Conservation (phyloP, 1,140 invertebrate genomes). For the Melipona quadrifasciata region DNA sequence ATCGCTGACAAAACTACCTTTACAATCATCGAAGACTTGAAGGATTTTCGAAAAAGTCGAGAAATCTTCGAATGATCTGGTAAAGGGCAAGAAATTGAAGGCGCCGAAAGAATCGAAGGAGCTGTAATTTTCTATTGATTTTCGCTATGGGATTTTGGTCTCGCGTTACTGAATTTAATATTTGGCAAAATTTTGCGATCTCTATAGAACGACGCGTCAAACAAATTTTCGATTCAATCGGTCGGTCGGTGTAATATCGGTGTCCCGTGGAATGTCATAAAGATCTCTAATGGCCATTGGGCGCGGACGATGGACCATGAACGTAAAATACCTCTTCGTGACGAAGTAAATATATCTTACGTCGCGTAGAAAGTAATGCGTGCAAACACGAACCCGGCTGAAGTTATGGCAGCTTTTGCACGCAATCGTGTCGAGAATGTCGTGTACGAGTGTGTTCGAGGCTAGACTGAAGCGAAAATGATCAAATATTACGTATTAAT, state of each 20-base stretch:
- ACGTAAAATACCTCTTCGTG: slow-evolving; percentile 45
- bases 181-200: not conserved
- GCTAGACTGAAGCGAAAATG: not conserved
- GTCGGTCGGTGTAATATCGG: slow-evolving; percentile 37
- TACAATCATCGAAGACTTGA: not conserved
- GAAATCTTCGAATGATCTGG: slow-evolving; percentile 18
- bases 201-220: too few relatives aligned
- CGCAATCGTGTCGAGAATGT: slow-evolving; percentile 49
- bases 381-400: slow-evolving; percentile 11
- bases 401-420: slow-evolving; percentile 45
- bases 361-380: slow-evolving; percentile 23
- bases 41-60: not conserved
- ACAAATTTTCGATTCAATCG: slow-evolving; percentile 53
- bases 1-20: not conserved
- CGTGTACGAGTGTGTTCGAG: not conserved
- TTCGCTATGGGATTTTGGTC: not conserved
- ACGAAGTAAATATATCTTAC: slow-evolving; percentile 57
- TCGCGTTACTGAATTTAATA: not conserved
- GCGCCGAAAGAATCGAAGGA: not conserved
- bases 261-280: slow-evolving; percentile 52
- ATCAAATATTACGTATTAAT: too few relatives aligned
- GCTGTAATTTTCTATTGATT: not conserved
- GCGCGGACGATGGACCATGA: slow-evolving; percentile 45
- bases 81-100: not conserved
- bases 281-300: slow-evolving; percentile 60